Conservation (phyloP, 1,140 invertebrate species). For the Lucilia sericata region DNA sequence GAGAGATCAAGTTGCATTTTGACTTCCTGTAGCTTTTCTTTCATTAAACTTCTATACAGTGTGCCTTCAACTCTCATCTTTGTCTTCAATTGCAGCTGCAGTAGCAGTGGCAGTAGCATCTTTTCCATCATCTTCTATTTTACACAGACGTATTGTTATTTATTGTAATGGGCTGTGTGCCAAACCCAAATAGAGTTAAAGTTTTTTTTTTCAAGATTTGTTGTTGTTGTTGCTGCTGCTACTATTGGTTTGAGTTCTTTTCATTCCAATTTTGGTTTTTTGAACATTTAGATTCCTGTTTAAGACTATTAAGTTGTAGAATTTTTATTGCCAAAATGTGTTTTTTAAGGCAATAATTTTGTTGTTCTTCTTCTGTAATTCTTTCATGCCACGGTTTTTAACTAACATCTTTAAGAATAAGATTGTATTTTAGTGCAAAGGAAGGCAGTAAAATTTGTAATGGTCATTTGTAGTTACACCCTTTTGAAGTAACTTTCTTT, state of each 20-base stretch:
- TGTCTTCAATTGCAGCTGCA: neutral
- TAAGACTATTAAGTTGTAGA: slow-evolving; percentile 27
- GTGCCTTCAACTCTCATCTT: neutral
- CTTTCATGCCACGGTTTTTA: neutral
- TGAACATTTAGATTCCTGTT: slow-evolving; percentile 22
- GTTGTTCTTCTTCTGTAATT: neutral
- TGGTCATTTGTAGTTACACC: slow-evolving; percentile 10
- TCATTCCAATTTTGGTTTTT: neutral
- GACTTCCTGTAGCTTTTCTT: slow-evolving; percentile 19
- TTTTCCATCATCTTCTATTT: neutral
- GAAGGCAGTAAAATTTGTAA: neutral
- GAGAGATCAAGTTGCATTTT: slow-evolving; percentile 22
- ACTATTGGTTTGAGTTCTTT: neutral
- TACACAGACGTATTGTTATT: neutral
- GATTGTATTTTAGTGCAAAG: neutral
- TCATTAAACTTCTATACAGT: neutral
- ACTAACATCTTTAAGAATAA: neutral
- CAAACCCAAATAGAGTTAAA: slow-evolving; percentile 12
- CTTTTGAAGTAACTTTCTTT: neutral
- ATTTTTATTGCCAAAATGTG: slow-evolving; percentile 20
- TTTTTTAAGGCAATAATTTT: slow-evolving; percentile 18
- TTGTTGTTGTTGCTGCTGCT: neutral
- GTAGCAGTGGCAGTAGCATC: neutral
- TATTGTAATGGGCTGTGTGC: slow-evolving; percentile 25
- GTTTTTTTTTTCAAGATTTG: neutral